Percentiles rank a stretch among this genome's conserved stretches.
phyloP scores from a whole-genome alignment of 2,888 invertebrate species.

The Andrena marginata region DNA sequence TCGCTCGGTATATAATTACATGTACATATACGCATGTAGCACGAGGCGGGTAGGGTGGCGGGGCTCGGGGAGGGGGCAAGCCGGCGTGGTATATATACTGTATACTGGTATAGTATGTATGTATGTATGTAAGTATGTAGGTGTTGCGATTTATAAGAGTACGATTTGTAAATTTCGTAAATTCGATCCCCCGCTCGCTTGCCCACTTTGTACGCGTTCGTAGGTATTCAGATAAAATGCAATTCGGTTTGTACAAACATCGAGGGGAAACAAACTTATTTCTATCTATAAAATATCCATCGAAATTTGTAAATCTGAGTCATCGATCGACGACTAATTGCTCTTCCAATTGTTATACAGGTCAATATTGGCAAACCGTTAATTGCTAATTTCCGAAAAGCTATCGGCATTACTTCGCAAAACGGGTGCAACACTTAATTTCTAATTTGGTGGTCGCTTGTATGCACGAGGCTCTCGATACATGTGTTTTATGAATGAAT shows the following conservation, averaged over 20 bases:
- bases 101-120: no score
- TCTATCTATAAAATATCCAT: neutral
- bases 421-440: conserved; percentile 20
- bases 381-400: neutral
- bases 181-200: neutral
- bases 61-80: no score
- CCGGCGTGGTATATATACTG: no score
- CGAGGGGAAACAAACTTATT: neutral
- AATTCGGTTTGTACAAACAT: neutral
- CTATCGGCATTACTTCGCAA: neutral
- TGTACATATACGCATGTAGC: no score
- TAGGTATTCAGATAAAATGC: neutral
- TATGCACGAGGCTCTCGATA: conserved; percentile 1
- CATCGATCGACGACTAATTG: neutral
- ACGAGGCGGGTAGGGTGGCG: no score
- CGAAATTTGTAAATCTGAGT: no score
- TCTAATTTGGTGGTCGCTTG: conserved; percentile 8
- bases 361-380: neutral
- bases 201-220: neutral
- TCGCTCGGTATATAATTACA: neutral
- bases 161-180: neutral
- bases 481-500: neutral
- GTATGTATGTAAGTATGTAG: no score
- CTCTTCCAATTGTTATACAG: neutral
- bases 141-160: neutral